phyloP scores from a whole-genome alignment of 2,113 vertebrate species.

The Riparia riparia region DNA sequence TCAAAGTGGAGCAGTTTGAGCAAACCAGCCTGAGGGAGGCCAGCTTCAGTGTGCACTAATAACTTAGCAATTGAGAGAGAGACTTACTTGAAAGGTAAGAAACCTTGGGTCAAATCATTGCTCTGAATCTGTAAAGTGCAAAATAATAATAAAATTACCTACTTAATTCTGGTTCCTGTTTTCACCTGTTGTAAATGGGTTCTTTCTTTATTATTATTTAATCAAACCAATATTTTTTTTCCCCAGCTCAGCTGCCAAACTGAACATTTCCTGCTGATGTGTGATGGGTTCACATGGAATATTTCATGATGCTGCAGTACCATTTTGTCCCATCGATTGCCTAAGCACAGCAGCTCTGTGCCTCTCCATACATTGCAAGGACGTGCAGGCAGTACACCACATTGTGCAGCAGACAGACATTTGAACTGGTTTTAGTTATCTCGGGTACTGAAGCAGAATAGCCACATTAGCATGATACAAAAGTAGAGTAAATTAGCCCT shows the following conservation, averaged over 20 bases:
- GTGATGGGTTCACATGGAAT: neutral
- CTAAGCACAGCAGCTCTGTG: neutral
- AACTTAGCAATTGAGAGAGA: neutral
- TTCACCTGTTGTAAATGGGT: neutral
- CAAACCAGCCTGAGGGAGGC: conserved; percentile 6
- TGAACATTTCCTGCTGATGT: neutral
- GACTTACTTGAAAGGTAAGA: neutral
- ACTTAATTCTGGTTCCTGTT: neutral
- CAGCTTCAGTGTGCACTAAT: neutral
- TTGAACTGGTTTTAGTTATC: conserved; percentile 42
- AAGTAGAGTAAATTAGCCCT: conserved; percentile 68
- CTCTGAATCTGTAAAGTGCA: neutral
- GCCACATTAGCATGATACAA: conserved; percentile 58
- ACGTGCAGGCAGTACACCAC: rapidly evolving
- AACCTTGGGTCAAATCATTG: neutral
- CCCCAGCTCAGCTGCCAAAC: neutral
- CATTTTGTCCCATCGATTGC: neutral
- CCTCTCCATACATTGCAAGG: neutral
- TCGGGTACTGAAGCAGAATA: conserved; percentile 50
- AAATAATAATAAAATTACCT: neutral
- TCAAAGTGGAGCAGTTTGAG: neutral
- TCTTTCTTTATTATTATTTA: conserved; percentile 10
- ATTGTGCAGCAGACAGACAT: neutral
- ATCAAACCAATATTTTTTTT: neutral
- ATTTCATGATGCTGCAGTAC: neutral